Conservation (phyloP, 2,797 vertebrate genomes). For the Rachycentron canadum region DNA sequence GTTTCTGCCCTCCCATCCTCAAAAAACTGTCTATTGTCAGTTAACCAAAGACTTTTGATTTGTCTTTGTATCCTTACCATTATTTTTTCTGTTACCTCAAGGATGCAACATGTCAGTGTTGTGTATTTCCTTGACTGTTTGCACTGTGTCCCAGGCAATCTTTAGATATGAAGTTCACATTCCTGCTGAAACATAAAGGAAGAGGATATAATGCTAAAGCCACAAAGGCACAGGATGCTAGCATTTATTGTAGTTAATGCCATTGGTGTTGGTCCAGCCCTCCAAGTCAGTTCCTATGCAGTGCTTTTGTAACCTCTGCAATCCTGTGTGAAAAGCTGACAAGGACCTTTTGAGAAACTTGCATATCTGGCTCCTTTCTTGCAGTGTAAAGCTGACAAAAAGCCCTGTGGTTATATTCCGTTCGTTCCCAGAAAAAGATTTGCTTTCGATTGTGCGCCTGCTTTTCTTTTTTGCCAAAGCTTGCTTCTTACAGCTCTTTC, state of each 20-base stretch:
- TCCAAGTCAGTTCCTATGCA: constrained; percentile 60
- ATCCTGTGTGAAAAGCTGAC: constrained; percentile 77
- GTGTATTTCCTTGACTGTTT: constrained; percentile 15
- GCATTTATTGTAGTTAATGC: constrained; percentile 51
- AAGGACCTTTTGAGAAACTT: constrained; percentile 72
- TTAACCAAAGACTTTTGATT: background rate
- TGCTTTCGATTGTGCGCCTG: constrained; percentile 63
- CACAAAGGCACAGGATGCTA: constrained; percentile 76
- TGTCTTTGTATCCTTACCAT: background rate
- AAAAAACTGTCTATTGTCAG: background rate
- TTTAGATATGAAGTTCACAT: constrained; percentile 64
- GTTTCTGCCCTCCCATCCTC: background rate
- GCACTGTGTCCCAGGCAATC: constrained; percentile 35
- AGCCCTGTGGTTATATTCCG: constrained; percentile 68
- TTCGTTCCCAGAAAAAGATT: constrained; percentile 70
- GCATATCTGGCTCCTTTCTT: constrained; percentile 68
- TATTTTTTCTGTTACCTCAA: constrained; percentile 10
- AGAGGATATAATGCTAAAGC: constrained; percentile 56
- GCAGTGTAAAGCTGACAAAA: constrained; percentile 69
- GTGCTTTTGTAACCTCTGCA: constrained; percentile 77
- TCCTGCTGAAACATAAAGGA: constrained; percentile 61
- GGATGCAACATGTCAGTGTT: constrained; percentile 21
- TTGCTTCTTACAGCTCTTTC: constrained; percentile 64
- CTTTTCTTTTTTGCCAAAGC: constrained; percentile 57
- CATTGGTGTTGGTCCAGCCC: constrained; percentile 57